Percentiles rank a stretch among this genome's conserved stretches.
phyloP scores from a whole-genome alignment of 2,797 vertebrate species.

The Mergus octosetaceus region DNA sequence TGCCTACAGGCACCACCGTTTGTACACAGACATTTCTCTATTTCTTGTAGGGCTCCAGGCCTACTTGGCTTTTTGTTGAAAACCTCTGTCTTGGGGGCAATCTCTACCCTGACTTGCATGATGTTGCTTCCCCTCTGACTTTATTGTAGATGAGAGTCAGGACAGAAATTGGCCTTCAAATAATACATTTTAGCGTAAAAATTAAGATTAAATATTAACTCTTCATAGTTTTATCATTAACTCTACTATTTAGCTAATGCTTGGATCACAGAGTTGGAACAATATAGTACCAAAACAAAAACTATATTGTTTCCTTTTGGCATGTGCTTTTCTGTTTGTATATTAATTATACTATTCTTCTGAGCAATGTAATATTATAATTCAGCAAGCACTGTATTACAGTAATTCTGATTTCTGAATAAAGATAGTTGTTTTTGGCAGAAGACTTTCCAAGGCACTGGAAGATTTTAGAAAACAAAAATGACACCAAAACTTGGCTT shows the following conservation, averaged over 20 bases:
- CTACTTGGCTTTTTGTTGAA: slow-evolving; percentile 9
- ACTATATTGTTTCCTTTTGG: background rate
- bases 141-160: background rate
- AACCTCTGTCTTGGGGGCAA: background rate
- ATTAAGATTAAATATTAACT: background rate
- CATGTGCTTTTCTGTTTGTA: background rate
- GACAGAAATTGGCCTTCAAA: background rate
- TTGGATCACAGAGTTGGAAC: background rate
- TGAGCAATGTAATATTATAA: background rate
- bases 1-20: background rate
- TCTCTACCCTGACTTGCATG: background rate
- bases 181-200: too few species aligned
- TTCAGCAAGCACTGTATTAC: background rate
- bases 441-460: background rate
- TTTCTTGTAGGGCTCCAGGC: slow-evolving; percentile 13
- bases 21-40: background rate
- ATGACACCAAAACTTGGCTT: background rate
- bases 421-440: background rate
- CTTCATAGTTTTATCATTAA: background rate
- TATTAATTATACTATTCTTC: background rate
- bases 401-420: background rate
- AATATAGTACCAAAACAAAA: background rate
- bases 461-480: background rate
- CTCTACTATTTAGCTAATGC: background rate
- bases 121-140: background rate